A percentile compares a stretch with the other conserved stretches of the same genome.
Conservation (phyloP, 2,888 invertebrate genomes). For the Trachelus troglodyta region DNA sequence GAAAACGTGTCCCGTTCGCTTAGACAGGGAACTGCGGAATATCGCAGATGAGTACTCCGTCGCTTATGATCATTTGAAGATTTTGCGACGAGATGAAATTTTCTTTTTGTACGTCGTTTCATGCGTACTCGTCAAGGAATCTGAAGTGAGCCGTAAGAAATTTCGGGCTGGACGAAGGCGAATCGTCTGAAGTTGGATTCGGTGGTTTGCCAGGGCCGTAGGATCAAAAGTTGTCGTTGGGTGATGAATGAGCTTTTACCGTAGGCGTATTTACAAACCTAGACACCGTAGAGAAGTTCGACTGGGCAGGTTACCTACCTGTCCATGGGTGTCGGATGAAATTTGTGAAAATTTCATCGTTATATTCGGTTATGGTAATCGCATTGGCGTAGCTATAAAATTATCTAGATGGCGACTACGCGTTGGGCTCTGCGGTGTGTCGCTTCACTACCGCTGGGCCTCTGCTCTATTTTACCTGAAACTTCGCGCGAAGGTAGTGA, state of each 20-base stretch:
- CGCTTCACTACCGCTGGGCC: background rate
- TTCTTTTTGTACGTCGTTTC: background rate
- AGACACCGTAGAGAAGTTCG: background rate
- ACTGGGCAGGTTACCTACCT: background rate
- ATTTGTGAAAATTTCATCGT: background rate
- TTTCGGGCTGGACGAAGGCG: too few relatives aligned
- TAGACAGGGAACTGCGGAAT: background rate
- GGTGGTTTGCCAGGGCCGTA: background rate
- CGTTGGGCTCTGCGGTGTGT: conserved; percentile 42
- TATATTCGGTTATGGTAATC: background rate
- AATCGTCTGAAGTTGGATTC: too few relatives aligned
- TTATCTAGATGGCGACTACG: conserved; percentile 34
- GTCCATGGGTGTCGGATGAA: background rate
- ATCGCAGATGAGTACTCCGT: background rate
- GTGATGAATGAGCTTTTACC: background rate
- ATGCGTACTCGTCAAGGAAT: background rate
- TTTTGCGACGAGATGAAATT: background rate
- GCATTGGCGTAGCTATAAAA: background rate
- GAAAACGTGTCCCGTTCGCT: background rate
- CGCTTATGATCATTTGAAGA: background rate
- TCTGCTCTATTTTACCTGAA: conserved; percentile 37
- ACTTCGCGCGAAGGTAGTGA: conserved; percentile 34
- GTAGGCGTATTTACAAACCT: background rate
- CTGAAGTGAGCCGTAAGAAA: too few relatives aligned
- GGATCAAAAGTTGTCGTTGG: background rate